These are phyloP conservation scores for Typhlomys cinereus DNA, from an alignment of 2,113 vertebrate genomes.

Conservation along the genomic window DNA sequence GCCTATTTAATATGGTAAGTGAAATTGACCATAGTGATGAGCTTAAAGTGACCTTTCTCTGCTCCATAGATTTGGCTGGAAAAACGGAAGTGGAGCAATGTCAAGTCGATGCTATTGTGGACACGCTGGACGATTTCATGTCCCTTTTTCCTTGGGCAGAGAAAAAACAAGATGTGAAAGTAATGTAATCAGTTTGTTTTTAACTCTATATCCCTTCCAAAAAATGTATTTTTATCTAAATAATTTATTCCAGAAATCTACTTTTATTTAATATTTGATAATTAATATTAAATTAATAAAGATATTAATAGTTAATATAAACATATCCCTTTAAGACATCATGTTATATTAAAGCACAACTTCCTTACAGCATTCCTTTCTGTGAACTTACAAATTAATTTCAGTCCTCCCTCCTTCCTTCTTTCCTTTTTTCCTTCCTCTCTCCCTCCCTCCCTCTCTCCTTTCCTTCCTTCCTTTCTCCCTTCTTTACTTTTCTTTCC, in stretches of 20 bases:
- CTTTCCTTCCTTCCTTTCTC: too few species aligned
- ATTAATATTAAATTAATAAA: too few species aligned
- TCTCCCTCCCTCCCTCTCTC: neutral
- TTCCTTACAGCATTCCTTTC: neutral
- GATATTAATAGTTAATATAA: neutral
- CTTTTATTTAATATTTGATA: too few species aligned
- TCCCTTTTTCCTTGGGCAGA: constrained; percentile 86
- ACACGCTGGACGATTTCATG: constrained; percentile 88
- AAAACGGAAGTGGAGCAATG: constrained; percentile 84
- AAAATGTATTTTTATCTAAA: too few species aligned
- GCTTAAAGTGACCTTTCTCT: neutral
- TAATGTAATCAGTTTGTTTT: constrained; percentile 69
- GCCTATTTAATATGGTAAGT: neutral
- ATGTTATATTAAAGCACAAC: neutral
- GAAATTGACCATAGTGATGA: neutral
- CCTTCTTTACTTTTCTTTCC: neutral
- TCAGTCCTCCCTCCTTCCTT: neutral
- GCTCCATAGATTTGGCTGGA: constrained; percentile 84
- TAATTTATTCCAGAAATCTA: too few species aligned
- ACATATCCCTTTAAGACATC: neutral
- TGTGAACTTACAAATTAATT: neutral
- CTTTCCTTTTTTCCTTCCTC: neutral
- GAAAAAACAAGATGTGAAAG: constrained; percentile 81
- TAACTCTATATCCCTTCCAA: neutral
- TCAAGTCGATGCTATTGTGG: constrained; percentile 85